Percentiles rank a stretch among this genome's conserved stretches.
Evolutionary conservation across 2,797 vertebrate genomes (phyloP).

Genomic region (Melanotaenia parkinsoni): DNA sequence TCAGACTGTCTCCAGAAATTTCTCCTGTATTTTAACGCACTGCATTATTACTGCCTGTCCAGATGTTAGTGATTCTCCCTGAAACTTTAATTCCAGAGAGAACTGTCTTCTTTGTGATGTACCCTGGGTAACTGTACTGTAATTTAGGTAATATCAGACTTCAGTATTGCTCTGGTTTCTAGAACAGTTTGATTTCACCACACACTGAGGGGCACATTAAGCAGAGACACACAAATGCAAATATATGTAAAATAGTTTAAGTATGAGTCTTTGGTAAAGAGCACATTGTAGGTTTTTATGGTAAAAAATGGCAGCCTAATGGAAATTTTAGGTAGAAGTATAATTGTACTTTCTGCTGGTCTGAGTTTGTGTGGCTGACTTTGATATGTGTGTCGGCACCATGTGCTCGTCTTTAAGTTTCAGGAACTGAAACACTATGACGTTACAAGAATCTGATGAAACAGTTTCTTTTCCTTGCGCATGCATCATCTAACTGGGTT

Average conservation of each 20-base stretch:
- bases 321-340: background rate
- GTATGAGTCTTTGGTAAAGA: background rate
- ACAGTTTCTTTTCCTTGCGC: background rate
- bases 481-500: background rate
- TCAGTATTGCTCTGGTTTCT: slow-evolving; percentile 32
- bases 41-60: slow-evolving; percentile 19
- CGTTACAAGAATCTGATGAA: slow-evolving; percentile 22
- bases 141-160: slow-evolving; percentile 68
- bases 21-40: slow-evolving; percentile 18
- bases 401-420: background rate
- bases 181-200: slow-evolving; percentile 53
- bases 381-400: background rate
- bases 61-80: slow-evolving; percentile 46
- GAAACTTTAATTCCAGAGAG: slow-evolving; percentile 40
- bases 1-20: slow-evolving; percentile 41
- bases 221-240: slow-evolving; percentile 28
- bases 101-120: slow-evolving; percentile 13
- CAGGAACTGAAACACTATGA: slow-evolving; percentile 10
- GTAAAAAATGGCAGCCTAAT: slow-evolving; percentile 13
- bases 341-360: background rate
- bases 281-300: slow-evolving; percentile 2
- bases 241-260: slow-evolving; percentile 10
- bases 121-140: slow-evolving; percentile 35
- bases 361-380: background rate
- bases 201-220: slow-evolving; percentile 15